Evolutionary conservation across 1,140 invertebrate genomes (phyloP).

Genomic region (Scylla paramamosain): DNA sequence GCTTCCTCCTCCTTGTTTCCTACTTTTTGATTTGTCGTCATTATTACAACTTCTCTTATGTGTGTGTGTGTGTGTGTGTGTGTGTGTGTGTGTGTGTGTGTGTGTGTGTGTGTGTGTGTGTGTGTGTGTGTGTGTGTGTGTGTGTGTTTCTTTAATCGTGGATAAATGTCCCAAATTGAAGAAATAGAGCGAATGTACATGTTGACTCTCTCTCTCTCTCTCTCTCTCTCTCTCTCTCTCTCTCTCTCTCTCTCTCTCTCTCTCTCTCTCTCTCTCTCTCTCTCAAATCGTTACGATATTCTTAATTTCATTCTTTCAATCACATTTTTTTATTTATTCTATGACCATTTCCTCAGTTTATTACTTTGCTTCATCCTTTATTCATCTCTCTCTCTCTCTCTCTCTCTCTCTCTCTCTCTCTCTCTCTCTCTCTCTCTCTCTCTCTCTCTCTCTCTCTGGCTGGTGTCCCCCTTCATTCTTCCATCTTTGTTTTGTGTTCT

Average conservation of each 20-base stretch:
- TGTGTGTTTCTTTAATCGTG: too few species aligned
- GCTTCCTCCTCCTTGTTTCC: too few species aligned
- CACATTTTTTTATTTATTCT: too few species aligned
- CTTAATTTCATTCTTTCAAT: too few species aligned
- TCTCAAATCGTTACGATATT: too few species aligned
- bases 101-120: conserved; percentile 18
- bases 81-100: conserved; percentile 20
- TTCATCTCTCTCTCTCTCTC: not conserved
- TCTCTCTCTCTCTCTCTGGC: conserved; percentile 37
- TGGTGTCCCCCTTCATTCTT: not conserved
- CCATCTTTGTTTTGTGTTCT: not conserved
- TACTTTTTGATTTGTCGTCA: too few species aligned
- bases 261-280: not conserved
- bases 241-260: not conserved
- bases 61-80: not conserved
- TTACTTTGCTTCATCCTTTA: too few species aligned
- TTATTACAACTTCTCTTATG: too few species aligned
- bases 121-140: conserved; percentile 20
- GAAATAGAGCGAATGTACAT: not conserved
- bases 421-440: conserved; percentile 7
- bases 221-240: not conserved
- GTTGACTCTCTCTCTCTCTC: not conserved
- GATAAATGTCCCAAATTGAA: not conserved
- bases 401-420: conserved; percentile 46
- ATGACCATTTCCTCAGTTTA: too few species aligned